These are phyloP conservation scores for Neostethus bicornis DNA, from an alignment of 2,797 vertebrate genomes.

Conservation along the genomic window DNA sequence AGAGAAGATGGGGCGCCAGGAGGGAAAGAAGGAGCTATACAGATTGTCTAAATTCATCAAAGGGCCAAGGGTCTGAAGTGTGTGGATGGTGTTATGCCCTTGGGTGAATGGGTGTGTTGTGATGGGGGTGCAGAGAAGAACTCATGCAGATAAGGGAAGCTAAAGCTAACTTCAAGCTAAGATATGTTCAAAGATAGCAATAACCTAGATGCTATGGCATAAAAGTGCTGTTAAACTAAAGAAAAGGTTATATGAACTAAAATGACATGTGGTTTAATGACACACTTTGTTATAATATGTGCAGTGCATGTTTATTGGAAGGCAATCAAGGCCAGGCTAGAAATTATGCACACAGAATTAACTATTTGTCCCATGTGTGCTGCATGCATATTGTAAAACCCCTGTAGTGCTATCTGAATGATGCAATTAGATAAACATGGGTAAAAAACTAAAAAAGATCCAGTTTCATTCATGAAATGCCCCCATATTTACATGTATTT, in stretches of 20 bases:
- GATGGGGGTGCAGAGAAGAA: conserved; percentile 40
- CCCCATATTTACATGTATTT: background rate
- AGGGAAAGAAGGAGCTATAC: conserved; percentile 38
- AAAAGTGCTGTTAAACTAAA: conserved; percentile 21
- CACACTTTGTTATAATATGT: too few species aligned
- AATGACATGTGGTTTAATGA: background rate
- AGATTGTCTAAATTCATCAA: conserved; percentile 74
- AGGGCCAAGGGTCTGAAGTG: conserved; percentile 61
- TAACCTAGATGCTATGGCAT: conserved; percentile 25
- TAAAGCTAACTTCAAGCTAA: conserved; percentile 50
- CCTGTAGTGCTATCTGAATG: background rate
- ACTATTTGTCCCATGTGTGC: background rate
- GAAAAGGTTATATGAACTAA: background rate
- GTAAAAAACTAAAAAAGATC: background rate
- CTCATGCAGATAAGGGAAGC: conserved; percentile 53
- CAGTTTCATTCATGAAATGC: background rate
- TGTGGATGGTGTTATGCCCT: conserved; percentile 52
- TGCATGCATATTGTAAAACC: background rate
- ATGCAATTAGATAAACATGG: background rate
- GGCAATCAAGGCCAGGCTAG: background rate
- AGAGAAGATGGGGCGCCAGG: conserved; percentile 18
- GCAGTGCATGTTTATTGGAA: background rate
- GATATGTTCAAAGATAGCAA: conserved; percentile 41
- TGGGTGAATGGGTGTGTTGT: conserved; percentile 9
- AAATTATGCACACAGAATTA: background rate